A percentile compares a stretch with the other conserved stretches of the same genome.
Evolutionary conservation across 2,888 invertebrate genomes (phyloP).

Genomic region (Drosophila longiperda): DNA sequence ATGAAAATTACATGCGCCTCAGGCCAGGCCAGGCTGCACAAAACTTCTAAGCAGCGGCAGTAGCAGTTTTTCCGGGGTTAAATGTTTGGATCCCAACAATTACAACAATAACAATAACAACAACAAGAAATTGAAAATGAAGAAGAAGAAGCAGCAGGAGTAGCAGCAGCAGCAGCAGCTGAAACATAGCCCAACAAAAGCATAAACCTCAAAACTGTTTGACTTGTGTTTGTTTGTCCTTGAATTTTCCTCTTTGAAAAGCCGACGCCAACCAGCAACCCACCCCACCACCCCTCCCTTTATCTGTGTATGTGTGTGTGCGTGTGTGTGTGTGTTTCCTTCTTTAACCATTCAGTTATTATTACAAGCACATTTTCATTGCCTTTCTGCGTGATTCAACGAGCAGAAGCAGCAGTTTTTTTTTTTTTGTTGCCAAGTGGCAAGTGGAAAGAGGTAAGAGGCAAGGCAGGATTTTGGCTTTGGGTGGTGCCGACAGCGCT

Average conservation of each 20-base stretch:
- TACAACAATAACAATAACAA: neutral
- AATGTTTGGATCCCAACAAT: slow-evolving; percentile 55
- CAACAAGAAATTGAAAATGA: neutral
- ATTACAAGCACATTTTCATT: slow-evolving; percentile 81
- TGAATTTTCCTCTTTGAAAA: slow-evolving; percentile 71
- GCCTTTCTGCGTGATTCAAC: slow-evolving; percentile 46
- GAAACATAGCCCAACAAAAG: slow-evolving; percentile 47
- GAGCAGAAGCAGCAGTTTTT: slow-evolving; percentile 1
- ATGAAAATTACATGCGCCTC: slow-evolving; percentile 75
- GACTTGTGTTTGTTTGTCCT: slow-evolving; percentile 81
- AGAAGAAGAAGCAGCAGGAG: slow-evolving; percentile 17
- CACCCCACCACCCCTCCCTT: neutral
- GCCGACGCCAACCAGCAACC: slow-evolving; percentile 53
- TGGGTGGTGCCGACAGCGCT: slow-evolving; percentile 64
- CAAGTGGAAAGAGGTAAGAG: neutral
- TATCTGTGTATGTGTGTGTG: no score
- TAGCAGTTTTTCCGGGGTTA: slow-evolving; percentile 56
- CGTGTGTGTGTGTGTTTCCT: neutral
- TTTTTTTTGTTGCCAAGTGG: neutral
- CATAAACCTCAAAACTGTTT: slow-evolving; percentile 71
- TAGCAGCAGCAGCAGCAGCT: slow-evolving; percentile 15
- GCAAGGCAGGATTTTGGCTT: slow-evolving; percentile 21
- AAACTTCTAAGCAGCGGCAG: slow-evolving; percentile 69
- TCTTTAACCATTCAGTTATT: slow-evolving; percentile 57
- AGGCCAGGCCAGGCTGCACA: slow-evolving; percentile 29